phyloP scores from a whole-genome alignment of 2,888 invertebrate species.

The Artemia sinica region DNA sequence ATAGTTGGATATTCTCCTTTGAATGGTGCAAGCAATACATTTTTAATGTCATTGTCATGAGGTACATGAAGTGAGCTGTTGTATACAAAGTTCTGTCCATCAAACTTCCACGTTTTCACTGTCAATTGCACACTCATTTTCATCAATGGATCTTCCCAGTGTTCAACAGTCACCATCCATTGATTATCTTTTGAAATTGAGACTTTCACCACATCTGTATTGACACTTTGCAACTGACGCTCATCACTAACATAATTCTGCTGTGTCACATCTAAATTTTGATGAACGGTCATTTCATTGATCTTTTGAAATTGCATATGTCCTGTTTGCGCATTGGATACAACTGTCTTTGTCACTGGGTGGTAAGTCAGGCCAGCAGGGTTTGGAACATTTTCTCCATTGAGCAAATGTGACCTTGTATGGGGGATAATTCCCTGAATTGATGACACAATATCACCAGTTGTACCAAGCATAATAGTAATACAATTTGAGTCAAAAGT shows the following conservation, averaged over 20 bases:
- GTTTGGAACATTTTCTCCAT: conserved; percentile 26
- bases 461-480: conserved; percentile 3
- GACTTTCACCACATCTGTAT: conserved; percentile 47
- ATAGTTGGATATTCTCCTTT: conserved; percentile 32
- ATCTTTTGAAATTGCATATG: conserved; percentile 47
- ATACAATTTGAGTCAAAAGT: conserved; percentile 1
- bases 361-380: conserved; percentile 38
- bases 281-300: not conserved
- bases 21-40: conserved; percentile 42
- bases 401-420: conserved; percentile 30
- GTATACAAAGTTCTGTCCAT: conserved; percentile 40
- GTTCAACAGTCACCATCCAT: conserved; percentile 51
- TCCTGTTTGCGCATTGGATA: conserved; percentile 52
- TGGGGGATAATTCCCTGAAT: not conserved
- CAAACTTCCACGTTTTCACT: conserved; percentile 55
- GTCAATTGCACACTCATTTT: conserved; percentile 37
- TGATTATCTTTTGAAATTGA: conserved; percentile 45
- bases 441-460: not conserved
- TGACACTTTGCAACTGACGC: conserved; percentile 40
- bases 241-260: conserved; percentile 51
- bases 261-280: conserved; percentile 46
- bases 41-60: conserved; percentile 43
- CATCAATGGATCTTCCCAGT: conserved; percentile 29
- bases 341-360: conserved; percentile 44
- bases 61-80: conserved; percentile 56